A percentile compares a stretch with the other conserved stretches of the same genome.
Evolutionary conservation across 2,113 vertebrate genomes (phyloP).

Genomic region (Narcine bancroftii): DNA sequence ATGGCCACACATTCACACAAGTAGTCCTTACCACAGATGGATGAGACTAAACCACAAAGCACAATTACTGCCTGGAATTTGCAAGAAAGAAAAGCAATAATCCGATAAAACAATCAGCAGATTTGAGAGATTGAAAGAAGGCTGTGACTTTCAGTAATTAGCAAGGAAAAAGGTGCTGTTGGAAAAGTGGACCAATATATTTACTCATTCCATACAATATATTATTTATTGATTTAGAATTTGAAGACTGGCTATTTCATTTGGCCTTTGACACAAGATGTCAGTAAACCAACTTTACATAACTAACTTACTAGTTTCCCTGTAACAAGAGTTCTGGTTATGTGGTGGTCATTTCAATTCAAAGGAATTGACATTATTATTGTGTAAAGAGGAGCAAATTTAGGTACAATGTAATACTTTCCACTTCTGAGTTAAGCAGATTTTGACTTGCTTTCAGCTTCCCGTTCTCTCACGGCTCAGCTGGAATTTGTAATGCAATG

Average conservation of each 20-base stretch:
- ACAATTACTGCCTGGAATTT: background rate
- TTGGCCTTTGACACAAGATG: constrained; percentile 3
- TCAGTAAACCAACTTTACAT: background rate
- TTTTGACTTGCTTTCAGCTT: background rate
- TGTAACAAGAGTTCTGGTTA: background rate
- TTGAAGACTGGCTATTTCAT: background rate
- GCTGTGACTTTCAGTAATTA: background rate
- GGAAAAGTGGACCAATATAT: background rate
- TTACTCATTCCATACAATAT: too few relatives aligned
- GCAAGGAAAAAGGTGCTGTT: background rate
- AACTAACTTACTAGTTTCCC: background rate
- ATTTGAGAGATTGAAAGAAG: constrained; percentile 1
- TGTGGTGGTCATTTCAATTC: background rate
- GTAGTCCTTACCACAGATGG: constrained; percentile 8
- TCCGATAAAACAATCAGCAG: constrained; percentile 20
- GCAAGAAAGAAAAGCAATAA: background rate
- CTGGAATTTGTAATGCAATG: too few relatives aligned
- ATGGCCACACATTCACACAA: background rate
- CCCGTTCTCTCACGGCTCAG: background rate
- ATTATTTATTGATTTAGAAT: background rate
- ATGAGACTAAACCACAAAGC: background rate
- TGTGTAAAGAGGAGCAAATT: background rate
- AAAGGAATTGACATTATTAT: background rate
- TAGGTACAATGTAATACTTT: background rate
- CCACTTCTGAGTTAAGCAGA: background rate